Base-by-base conservation (phyloP, 2,797 vertebrate species). In the Neosalanx taihuensis region DNA sequence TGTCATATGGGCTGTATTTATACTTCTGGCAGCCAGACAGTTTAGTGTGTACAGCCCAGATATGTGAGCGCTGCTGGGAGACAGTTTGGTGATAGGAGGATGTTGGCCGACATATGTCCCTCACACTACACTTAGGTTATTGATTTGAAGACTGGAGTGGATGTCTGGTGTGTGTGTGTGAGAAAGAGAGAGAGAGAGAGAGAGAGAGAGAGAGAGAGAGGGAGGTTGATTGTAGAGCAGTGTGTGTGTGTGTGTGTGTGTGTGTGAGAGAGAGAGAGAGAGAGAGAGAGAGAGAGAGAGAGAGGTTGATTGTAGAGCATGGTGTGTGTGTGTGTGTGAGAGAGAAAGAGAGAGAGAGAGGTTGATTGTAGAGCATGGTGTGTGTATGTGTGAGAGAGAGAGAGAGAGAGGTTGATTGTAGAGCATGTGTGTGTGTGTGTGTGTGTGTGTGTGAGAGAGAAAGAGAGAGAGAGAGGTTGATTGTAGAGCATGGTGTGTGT, bases 1-100 rank as follows among this genome's bases (percentile, higher is more conserved):
- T 79, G 74, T 80, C 76, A 76, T 53, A 73, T 46, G 18, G 69
- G 57, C 72, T 60, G 66, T 76, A 84, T 82, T 79, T 70, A 70
- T 72, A 58, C 59, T 5, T 6, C 71, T 79, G 66, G 73, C 74
- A 73, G 29, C 67, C 37, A 41, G 37, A 6, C 37, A 41, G 37
- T 41, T 41, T 41, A 41, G 37, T 41, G 37, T 10, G 6, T 12
- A 59, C 10, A 23, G 58, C 58, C 5, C 18, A 18, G 0, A n/a
- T 53, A 53, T 53, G 15, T 53, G 51, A 53, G 17, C 6, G 18
- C 51, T 18, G 18, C 51, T 18, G 17, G 17, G 13, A 15, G 15
- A 18, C 12, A 15, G 49, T 51, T 51, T 17, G 49, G 3, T 53
- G 13, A 53, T 15, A n/a, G 17, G 51, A 49, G 46, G 33, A 41